These are phyloP conservation scores for Eutolmus rufibarbis DNA, from an alignment of 2,888 invertebrate genomes.

Conservation along the genomic window DNA sequence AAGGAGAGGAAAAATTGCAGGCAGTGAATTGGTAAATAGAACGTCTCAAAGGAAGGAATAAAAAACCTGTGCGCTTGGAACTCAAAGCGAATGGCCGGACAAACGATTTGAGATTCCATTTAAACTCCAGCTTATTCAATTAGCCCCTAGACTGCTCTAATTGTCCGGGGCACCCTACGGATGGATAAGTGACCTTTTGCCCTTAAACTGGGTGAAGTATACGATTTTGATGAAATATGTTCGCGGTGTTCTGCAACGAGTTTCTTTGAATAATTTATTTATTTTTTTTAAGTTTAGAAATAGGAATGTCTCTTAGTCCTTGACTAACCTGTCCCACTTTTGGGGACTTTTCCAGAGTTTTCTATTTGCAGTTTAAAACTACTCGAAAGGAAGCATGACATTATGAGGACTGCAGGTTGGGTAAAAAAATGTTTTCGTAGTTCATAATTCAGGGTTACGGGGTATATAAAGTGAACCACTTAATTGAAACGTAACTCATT, in stretches of 20 bases:
- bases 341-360: not conserved
- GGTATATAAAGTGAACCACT: not conserved
- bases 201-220: not conserved
- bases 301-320: not conserved
- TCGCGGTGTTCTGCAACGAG: not conserved
- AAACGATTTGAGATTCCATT: not conserved
- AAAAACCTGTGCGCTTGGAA: not conserved
- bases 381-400: not conserved
- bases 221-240: not conserved
- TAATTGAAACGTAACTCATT: too few relatives aligned
- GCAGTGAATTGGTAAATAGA: not conserved
- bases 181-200: not conserved
- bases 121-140: not conserved
- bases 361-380: not conserved
- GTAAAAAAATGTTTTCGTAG: not conserved
- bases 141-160: not conserved
- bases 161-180: not conserved
- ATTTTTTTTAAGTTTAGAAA: not conserved
- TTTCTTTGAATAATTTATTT: not conserved
- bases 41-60: not conserved
- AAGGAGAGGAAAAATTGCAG: not conserved
- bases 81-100: not conserved
- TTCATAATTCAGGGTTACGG: not conserved
- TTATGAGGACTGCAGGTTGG: not conserved
- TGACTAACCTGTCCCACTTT: not conserved